Conservation (phyloP, 2,888 invertebrate species). For the Parapristionchus giblindavisi region DNA sequence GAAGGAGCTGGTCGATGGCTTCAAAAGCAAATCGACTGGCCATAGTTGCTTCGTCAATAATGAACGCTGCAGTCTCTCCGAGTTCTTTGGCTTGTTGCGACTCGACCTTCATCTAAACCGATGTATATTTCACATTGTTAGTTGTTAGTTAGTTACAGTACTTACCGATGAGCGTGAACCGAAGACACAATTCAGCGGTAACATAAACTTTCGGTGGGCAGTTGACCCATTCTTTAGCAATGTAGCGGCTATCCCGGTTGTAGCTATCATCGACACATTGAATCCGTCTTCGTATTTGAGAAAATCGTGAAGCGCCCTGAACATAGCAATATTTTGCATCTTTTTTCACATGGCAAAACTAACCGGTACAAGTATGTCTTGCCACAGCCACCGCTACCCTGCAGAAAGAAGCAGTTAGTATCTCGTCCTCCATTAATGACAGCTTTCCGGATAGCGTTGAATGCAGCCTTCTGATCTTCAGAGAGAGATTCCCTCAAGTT, state of each 20-base stretch:
- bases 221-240: neutral
- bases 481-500: neutral
- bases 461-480: neutral
- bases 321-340: too few species aligned
- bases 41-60: constrained; percentile 17
- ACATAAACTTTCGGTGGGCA: neutral
- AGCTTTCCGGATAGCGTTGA: neutral
- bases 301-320: neutral
- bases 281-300: too few species aligned
- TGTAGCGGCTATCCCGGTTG: constrained; percentile 7
- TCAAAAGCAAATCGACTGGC: neutral
- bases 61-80: neutral
- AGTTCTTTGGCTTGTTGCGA: neutral
- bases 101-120: neutral
- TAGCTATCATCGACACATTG: neutral
- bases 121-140: neutral
- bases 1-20: neutral
- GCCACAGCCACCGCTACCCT: constrained; percentile 8
- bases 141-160: neutral
- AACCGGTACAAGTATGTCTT: constrained; percentile 6
- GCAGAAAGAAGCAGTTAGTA: constrained; percentile 1
- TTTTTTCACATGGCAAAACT: neutral
- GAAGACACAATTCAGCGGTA: neutral
- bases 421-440: neutral
- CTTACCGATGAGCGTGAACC: neutral